Conservation (phyloP, 2,113 vertebrate genomes). For the Trachemys scripta region DNA sequence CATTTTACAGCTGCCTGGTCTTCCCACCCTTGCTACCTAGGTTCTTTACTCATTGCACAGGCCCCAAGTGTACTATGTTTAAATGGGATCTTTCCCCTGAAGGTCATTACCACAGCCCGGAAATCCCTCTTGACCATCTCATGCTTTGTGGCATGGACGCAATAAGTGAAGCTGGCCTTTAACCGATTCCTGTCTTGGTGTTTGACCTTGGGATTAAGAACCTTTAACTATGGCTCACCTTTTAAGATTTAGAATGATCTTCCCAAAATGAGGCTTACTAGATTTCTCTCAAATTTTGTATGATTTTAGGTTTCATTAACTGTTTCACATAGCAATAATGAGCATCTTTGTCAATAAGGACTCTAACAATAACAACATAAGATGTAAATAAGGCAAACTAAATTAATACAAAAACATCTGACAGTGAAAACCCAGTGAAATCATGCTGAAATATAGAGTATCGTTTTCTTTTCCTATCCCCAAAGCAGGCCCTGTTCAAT, state of each 20-base stretch:
- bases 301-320: background rate
- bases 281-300: background rate
- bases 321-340: background rate
- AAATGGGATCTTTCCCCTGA: background rate
- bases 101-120: background rate
- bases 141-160: background rate
- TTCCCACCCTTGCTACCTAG: background rate
- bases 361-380: background rate
- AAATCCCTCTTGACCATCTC: background rate
- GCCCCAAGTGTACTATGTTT: background rate
- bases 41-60: background rate
- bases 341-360: background rate
- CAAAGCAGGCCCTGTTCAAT: background rate
- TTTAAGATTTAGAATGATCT: background rate
- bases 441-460: background rate
- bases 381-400: background rate
- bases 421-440: background rate
- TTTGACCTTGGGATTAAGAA: slow-evolving; percentile 61
- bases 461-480: background rate
- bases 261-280: background rate
- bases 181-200: slow-evolving; percentile 28
- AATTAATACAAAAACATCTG: background rate
- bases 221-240: background rate
- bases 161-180: slow-evolving; percentile 53
- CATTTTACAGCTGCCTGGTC: slow-evolving; percentile 26